These are phyloP conservation scores for Carcharodon carcharias DNA, from an alignment of 2,797 vertebrate species.

Conservation along the genomic window DNA sequence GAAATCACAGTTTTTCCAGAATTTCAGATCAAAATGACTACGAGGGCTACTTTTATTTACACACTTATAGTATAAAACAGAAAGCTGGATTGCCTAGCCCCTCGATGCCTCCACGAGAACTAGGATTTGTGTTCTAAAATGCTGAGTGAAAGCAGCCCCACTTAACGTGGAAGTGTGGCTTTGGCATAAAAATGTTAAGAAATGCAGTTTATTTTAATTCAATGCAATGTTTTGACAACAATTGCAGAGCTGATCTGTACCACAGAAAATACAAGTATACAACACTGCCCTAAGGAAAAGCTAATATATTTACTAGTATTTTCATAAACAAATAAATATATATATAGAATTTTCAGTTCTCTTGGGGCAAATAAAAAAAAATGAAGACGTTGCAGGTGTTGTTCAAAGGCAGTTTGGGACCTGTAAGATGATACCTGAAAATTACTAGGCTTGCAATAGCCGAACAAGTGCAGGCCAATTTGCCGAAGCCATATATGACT, in stretches of 20 bases:
- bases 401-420: neutral
- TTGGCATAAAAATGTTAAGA: neutral
- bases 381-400: neutral
- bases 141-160: neutral
- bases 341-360: neutral
- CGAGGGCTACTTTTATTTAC: neutral
- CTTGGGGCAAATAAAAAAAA: neutral
- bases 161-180: neutral
- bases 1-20: constrained; percentile 42
- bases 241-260: neutral
- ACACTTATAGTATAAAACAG: neutral
- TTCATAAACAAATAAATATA: neutral
- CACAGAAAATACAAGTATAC: neutral
- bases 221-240: neutral
- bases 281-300: neutral
- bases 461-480: neutral
- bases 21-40: neutral
- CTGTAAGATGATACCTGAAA: neutral
- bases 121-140: neutral
- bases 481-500: neutral
- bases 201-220: neutral
- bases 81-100: neutral
- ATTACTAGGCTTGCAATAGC: neutral
- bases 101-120: neutral
- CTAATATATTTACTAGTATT: neutral